phyloP scores from a whole-genome alignment of 2,797 vertebrate species.

The Oreochromis mossambicus region DNA sequence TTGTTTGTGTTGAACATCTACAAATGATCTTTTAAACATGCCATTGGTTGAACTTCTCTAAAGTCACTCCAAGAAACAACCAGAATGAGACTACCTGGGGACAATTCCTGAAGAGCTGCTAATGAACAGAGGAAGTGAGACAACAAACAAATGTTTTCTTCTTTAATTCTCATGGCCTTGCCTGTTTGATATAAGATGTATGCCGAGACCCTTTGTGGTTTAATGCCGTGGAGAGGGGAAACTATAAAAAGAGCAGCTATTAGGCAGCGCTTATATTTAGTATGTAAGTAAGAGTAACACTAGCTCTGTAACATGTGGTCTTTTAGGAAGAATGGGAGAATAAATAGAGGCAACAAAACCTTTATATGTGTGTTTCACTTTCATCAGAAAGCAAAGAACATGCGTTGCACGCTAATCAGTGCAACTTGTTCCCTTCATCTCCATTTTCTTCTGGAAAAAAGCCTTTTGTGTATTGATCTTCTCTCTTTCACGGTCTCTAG shows the following conservation, averaged over 20 bases:
- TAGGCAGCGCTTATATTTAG: conserved; percentile 30
- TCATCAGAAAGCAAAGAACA: conserved; percentile 12
- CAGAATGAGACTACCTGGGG: conserved; percentile 56
- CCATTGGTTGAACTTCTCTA: conserved; percentile 59
- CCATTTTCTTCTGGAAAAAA: background rate
- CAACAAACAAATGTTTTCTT: conserved; percentile 64
- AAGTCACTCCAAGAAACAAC: conserved; percentile 70
- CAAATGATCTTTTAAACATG: conserved; percentile 78
- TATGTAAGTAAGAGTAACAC: conserved; percentile 21
- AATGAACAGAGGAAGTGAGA: conserved; percentile 64
- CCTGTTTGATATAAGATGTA: conserved; percentile 66
- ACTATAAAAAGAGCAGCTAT: conserved; percentile 43
- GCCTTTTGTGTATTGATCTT: background rate
- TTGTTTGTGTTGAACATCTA: conserved; percentile 72
- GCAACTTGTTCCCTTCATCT: background rate
- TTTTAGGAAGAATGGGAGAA: background rate
- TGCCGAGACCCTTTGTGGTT: conserved; percentile 49
- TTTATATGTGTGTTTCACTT: conserved; percentile 61
- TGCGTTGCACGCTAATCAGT: background rate
- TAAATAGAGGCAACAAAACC: conserved; percentile 3
- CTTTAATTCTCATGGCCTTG: conserved; percentile 65
- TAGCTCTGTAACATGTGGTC: conserved; percentile 20
- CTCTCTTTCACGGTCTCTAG: background rate
- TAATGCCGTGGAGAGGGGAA: conserved; percentile 34
- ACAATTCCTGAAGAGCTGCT: conserved; percentile 63